Conservation (phyloP, 2,888 invertebrate species). For the Pseudoips prasinana region DNA sequence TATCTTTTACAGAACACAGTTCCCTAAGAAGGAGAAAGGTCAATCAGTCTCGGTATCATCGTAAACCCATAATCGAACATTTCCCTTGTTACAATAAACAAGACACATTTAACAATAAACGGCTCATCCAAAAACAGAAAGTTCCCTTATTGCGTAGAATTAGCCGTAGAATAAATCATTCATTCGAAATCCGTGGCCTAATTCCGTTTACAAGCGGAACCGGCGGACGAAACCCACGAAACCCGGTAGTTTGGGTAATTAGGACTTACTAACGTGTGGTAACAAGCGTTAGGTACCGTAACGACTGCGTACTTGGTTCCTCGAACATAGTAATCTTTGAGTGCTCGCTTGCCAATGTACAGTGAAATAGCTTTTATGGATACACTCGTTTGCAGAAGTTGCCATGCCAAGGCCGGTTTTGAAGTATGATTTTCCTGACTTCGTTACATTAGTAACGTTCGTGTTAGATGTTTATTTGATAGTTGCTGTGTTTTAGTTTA, state of each 20-base stretch:
- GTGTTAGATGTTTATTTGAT: neutral
- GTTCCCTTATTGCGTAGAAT: constrained; percentile 19
- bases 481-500: neutral
- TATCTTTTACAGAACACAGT: too few species aligned
- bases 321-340: constrained; percentile 20
- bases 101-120: constrained; percentile 16
- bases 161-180: constrained; percentile 32
- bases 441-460: constrained; percentile 1
- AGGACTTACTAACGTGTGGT: constrained; percentile 26
- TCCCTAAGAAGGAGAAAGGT: too few species aligned
- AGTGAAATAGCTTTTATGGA: constrained; percentile 14
- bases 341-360: constrained; percentile 14
- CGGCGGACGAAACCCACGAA: constrained; percentile 27
- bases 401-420: constrained; percentile 1
- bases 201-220: constrained; percentile 24
- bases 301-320: constrained; percentile 20
- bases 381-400: constrained; percentile 4
- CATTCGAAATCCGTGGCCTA: constrained; percentile 30
- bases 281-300: constrained; percentile 27
- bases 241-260: constrained; percentile 34
- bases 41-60: too few species aligned
- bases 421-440: neutral
- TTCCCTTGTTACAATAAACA: constrained; percentile 1
- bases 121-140: constrained; percentile 14
- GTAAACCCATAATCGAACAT: too few species aligned